phyloP scores from a whole-genome alignment of 1,140 invertebrate genomes.

The Diploscapter pachys region DNA sequence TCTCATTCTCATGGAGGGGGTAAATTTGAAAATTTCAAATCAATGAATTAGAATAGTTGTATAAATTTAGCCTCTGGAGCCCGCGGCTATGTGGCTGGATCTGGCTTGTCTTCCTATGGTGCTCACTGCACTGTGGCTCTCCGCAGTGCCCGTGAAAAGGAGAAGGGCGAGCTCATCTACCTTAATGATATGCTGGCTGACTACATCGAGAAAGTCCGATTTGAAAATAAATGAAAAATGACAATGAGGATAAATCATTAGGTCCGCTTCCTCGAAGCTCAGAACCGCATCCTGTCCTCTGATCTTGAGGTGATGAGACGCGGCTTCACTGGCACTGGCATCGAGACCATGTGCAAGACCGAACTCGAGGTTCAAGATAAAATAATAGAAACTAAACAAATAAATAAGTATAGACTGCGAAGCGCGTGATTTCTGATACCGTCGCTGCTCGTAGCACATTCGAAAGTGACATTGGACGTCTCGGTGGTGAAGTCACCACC shows the following conservation, averaged over 20 bases:
- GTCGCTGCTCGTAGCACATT: not conserved
- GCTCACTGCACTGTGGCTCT: slow-evolving; percentile 16
- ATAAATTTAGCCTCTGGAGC: too few relatives aligned
- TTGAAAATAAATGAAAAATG: not conserved
- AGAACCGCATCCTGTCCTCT: slow-evolving; percentile 11
- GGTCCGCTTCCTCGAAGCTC: slow-evolving; percentile 24
- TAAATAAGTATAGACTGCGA: slow-evolving; percentile 9
- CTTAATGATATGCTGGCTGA: slow-evolving; percentile 22
- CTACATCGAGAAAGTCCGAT: slow-evolving; percentile 18
- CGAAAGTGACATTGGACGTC: slow-evolving; percentile 12
- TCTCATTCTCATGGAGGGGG: too few relatives aligned
- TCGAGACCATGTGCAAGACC: not conserved
- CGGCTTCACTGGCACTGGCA: slow-evolving; percentile 15
- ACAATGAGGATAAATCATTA: not conserved
- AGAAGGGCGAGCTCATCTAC: slow-evolving; percentile 14
- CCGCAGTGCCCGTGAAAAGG: slow-evolving; percentile 20
- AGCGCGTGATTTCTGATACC: slow-evolving; percentile 8
- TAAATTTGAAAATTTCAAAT: too few relatives aligned
- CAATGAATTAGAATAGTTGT: too few relatives aligned
- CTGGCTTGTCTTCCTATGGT: slow-evolving; percentile 15
- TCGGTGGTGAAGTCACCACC: not conserved
- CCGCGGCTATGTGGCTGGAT: too few relatives aligned
- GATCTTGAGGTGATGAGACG: slow-evolving; percentile 13
- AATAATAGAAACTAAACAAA: not conserved
- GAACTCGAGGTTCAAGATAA: not conserved